Conservation (phyloP, 2,888 invertebrate species). For the Oxytorus armatus region DNA sequence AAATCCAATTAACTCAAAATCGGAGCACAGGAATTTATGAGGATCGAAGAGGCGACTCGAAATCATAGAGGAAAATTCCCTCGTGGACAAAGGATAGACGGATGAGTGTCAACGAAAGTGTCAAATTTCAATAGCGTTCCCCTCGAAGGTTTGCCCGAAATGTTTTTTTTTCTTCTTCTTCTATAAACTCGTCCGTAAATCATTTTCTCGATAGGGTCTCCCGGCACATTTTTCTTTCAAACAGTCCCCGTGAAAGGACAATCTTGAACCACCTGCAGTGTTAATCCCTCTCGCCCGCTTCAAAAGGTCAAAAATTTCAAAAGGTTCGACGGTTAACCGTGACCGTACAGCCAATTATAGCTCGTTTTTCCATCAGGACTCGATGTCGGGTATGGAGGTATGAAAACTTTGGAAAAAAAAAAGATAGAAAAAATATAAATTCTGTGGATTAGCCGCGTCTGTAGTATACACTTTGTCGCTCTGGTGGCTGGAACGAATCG, state of each 20-base stretch:
- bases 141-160: background rate
- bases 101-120: background rate
- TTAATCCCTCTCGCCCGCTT: background rate
- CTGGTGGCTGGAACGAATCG: background rate
- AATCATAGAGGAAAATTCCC: too few species aligned
- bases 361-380: conserved; percentile 70
- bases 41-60: conserved; percentile 13
- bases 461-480: too few species aligned
- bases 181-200: too few species aligned
- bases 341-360: conserved; percentile 71
- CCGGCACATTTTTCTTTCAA: background rate
- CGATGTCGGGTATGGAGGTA: conserved; percentile 70
- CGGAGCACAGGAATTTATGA: conserved; percentile 64
- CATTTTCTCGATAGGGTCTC: too few species aligned
- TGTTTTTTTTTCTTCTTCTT: background rate
- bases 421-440: too few species aligned
- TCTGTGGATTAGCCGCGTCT: too few species aligned
- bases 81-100: too few species aligned
- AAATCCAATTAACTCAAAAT: conserved; percentile 46
- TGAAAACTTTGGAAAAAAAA: conserved; percentile 41
- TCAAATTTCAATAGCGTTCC: conserved; percentile 6
- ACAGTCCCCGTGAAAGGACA: background rate
- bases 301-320: background rate
- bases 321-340: conserved; percentile 30
- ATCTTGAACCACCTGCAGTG: conserved; percentile 9